Conservation (phyloP, 2,113 vertebrate species). For the Callipepla squamata region DNA sequence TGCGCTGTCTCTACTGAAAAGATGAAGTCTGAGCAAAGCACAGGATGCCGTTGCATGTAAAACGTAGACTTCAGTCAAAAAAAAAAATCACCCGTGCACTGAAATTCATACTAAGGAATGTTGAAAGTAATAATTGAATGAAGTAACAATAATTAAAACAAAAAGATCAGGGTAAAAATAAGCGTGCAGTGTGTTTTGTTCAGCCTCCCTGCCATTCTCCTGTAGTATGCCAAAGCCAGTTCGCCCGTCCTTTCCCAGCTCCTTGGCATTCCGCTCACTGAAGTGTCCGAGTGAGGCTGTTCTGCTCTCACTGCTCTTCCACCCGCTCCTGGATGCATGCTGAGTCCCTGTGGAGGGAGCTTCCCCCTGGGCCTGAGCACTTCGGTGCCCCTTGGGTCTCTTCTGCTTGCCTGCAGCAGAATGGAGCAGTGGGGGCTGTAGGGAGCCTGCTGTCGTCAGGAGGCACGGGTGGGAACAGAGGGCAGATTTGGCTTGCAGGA, state of each 20-base stretch:
- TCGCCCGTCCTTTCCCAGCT: constrained; percentile 11
- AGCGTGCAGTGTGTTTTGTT: background rate
- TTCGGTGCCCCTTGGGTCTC: background rate
- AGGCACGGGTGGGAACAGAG: background rate
- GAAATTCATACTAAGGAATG: background rate
- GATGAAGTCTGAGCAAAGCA: constrained; percentile 43
- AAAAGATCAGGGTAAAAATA: background rate
- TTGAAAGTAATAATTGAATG: background rate
- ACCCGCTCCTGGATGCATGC: background rate
- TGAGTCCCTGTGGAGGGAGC: background rate
- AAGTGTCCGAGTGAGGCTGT: constrained; percentile 38
- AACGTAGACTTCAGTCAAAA: constrained; percentile 21
- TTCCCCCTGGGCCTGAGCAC: background rate
- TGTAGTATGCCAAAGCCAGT: constrained; percentile 8
- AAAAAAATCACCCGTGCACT: background rate
- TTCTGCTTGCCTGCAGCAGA: accelerated
- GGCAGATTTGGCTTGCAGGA: background rate
- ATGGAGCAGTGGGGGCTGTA: background rate
- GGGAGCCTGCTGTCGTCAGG: accelerated
- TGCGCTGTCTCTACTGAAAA: constrained; percentile 60
- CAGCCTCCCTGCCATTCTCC: background rate
- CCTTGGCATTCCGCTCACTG: constrained; percentile 42
- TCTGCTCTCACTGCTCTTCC: background rate
- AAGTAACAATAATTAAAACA: background rate
- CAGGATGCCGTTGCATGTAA: background rate